These are phyloP conservation scores for Cuniculus paca DNA, from an alignment of 2,797 vertebrate genomes.

Conservation along the genomic window DNA sequence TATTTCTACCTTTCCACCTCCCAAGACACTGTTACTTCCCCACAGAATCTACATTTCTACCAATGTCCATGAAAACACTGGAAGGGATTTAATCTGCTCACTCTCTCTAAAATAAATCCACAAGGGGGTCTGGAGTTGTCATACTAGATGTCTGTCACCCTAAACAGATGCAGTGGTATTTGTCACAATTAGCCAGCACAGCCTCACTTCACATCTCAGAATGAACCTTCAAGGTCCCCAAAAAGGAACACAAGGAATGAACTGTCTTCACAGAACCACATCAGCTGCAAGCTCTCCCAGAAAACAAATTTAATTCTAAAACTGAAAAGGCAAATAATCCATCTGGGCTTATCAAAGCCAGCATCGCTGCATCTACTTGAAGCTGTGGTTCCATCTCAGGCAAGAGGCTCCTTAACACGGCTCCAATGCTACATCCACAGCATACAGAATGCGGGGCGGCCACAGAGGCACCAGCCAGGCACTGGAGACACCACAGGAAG, in stretches of 20 bases:
- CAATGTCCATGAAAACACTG: neutral
- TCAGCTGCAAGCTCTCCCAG: neutral
- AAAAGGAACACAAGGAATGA: neutral
- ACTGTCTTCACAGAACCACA: neutral
- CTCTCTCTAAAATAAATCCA: neutral
- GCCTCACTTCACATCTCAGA: neutral
- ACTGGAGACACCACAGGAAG: neutral
- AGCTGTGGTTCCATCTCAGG: neutral
- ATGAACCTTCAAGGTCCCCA: neutral
- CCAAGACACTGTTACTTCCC: neutral
- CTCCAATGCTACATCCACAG: fast-evolving
- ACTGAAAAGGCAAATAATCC: neutral
- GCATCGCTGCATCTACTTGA: neutral
- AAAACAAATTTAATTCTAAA: constrained; percentile 15
- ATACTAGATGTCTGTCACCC: neutral
- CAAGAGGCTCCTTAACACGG: neutral
- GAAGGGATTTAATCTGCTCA: neutral
- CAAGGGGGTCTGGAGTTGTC: neutral
- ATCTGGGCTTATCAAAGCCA: neutral
- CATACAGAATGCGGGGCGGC: neutral
- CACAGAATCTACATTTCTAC: neutral
- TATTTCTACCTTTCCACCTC: neutral
- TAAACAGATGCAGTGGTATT: neutral
- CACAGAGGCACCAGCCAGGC: fast-evolving
- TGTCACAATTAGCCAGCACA: neutral